phyloP scores from a whole-genome alignment of 2,113 vertebrate species.

The Scopus umbretta region DNA sequence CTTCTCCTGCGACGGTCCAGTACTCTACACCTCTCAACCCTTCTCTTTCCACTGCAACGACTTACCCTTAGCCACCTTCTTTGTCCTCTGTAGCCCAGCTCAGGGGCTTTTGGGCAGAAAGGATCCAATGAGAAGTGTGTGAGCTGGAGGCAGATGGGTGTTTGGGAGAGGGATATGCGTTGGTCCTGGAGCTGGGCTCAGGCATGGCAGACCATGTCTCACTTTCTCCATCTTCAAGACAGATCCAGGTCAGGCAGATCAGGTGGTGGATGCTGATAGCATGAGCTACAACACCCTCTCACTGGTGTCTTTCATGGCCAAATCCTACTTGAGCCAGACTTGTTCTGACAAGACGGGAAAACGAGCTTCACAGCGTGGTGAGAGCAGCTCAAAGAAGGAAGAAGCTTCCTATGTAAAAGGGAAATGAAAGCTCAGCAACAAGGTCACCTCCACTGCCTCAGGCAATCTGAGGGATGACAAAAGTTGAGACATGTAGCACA shows the following conservation, averaged over 20 bases:
- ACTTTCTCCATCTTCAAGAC: not conserved
- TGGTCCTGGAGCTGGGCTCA: not conserved
- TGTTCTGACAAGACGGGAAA: not conserved
- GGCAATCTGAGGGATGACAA: constrained; percentile 61
- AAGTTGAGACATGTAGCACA: constrained; percentile 51
- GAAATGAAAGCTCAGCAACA: constrained; percentile 17
- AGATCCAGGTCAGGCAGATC: not conserved
- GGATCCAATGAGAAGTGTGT: not conserved
- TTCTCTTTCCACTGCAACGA: not conserved
- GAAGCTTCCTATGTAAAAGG: not conserved
- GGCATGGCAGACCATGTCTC: not conserved
- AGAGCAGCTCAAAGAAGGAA: not conserved
- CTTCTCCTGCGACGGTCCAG: not conserved
- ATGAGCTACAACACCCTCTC: not conserved
- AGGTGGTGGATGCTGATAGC: not conserved
- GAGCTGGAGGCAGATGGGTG: not conserved
- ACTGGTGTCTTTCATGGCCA: not conserved
- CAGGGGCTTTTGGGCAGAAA: not conserved
- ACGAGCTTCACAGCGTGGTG: not conserved
- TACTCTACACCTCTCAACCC: too few relatives aligned
- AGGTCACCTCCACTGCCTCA: constrained; percentile 60
- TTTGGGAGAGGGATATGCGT: not conserved
- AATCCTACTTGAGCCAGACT: not conserved
- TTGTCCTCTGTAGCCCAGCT: not conserved
- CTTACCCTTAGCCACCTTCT: not conserved